phyloP scores from a whole-genome alignment of 2,113 vertebrate genomes.

The Barbus barbus region DNA sequence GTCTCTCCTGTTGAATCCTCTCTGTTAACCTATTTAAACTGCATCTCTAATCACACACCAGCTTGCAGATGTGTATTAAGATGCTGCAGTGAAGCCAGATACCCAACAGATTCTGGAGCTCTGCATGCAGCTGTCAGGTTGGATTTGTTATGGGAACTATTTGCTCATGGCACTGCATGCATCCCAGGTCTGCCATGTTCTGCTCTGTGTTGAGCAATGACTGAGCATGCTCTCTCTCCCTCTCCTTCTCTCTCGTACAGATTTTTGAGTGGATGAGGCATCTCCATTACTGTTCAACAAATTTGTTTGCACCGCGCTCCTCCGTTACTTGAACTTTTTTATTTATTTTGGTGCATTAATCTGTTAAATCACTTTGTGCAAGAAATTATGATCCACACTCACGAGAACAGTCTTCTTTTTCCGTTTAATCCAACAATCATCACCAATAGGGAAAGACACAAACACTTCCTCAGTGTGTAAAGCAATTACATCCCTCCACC shows the following conservation, averaged over 20 bases:
- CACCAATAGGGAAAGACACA: too few species aligned
- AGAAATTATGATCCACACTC: too few species aligned
- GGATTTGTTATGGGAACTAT: conserved; percentile 22
- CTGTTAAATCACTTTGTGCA: too few species aligned
- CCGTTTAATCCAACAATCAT: too few species aligned
- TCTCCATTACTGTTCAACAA: too few species aligned
- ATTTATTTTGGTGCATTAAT: too few species aligned
- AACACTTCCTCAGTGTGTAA: too few species aligned
- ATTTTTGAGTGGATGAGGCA: conserved; percentile 22
- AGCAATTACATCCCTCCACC: too few species aligned
- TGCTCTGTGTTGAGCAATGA: not conserved
- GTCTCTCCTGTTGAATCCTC: conserved; percentile 15
- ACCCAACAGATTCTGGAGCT: conserved; percentile 7
- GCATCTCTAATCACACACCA: conserved; percentile 39
- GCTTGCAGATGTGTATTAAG: conserved; percentile 25
- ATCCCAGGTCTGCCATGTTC: conserved; percentile 13
- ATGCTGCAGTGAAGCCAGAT: conserved; percentile 23
- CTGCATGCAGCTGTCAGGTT: conserved; percentile 44
- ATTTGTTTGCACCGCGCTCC: too few species aligned
- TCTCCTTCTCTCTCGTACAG: not conserved
- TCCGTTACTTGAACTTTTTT: too few species aligned
- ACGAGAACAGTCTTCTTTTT: too few species aligned
- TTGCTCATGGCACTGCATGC: conserved; percentile 25
- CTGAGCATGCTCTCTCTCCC: conserved; percentile 10
- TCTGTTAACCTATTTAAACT: conserved; percentile 45